phyloP scores from a whole-genome alignment of 2,888 invertebrate species.

The Lepetodrilus schrolli region DNA sequence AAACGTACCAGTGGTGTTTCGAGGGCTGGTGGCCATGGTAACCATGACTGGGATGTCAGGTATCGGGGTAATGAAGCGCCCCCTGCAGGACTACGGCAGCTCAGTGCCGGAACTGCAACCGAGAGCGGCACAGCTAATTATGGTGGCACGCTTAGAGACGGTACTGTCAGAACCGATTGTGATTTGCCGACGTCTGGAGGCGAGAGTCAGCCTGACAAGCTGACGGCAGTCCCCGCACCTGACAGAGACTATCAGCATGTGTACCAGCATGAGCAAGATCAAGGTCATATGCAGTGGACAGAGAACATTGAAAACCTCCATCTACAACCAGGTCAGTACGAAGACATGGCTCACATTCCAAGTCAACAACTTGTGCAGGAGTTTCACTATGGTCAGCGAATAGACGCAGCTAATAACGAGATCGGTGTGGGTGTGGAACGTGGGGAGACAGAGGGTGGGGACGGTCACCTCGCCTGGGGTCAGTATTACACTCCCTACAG shows the following conservation, averaged over 20 bases:
- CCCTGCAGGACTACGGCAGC: too few relatives aligned
- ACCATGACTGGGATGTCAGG: too few relatives aligned
- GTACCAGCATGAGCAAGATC: not conserved
- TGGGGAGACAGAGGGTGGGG: conserved; percentile 50
- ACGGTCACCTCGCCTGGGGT: conserved; percentile 32
- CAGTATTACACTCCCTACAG: conserved; percentile 1
- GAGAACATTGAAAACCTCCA: not conserved
- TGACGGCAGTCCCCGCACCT: not conserved
- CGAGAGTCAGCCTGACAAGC: too few relatives aligned
- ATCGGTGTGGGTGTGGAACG: conserved; percentile 35
- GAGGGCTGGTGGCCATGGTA: too few relatives aligned
- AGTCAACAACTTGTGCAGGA: not conserved
- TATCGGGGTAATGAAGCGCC: not conserved
- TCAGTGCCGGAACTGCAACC: not conserved
- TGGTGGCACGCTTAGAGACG: too few relatives aligned
- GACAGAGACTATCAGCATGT: too few relatives aligned
- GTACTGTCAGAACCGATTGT: too few relatives aligned
- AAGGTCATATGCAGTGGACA: not conserved
- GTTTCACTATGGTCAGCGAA: not conserved
- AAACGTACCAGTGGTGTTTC: conserved; percentile 6
- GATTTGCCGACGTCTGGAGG: not conserved
- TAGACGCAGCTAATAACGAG: not conserved
- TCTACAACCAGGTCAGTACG: not conserved
- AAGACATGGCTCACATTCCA: not conserved
- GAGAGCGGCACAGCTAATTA: too few relatives aligned